phyloP scores from a whole-genome alignment of 2,888 invertebrate species.

The Apomyelois bistriatella region DNA sequence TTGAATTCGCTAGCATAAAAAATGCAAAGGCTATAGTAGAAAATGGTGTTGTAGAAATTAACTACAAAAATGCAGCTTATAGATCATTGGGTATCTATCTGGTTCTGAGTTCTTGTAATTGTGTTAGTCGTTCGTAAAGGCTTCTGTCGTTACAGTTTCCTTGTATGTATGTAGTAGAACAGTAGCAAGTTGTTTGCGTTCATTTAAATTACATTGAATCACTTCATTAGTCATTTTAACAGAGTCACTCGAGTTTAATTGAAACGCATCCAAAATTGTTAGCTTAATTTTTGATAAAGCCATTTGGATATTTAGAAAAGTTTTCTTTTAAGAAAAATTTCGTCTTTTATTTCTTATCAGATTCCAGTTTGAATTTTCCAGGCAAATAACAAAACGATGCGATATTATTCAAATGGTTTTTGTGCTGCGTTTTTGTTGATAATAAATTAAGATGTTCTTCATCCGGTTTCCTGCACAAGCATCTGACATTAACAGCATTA shows the following conservation, averaged over 20 bases:
- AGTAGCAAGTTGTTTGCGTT: conserved; percentile 51
- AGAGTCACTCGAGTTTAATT: conserved; percentile 62
- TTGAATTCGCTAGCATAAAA: conserved; percentile 56
- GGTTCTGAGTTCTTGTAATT: conserved; percentile 11
- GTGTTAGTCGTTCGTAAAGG: conserved; percentile 20
- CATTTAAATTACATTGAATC: conserved; percentile 66
- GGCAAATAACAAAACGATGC: conserved; percentile 14
- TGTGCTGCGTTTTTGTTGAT: not conserved
- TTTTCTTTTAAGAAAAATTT: not conserved
- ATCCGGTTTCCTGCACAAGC: conserved; percentile 29
- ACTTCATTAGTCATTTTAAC: conserved; percentile 68
- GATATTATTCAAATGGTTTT: conserved; percentile 23
- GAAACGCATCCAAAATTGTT: conserved; percentile 63
- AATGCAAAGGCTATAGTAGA: conserved; percentile 43
- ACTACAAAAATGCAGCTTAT: conserved; percentile 17
- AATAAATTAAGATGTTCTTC: conserved; percentile 21
- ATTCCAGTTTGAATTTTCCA: conserved; percentile 22
- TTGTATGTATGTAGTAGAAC: conserved; percentile 34
- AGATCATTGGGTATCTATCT: conserved; percentile 2
- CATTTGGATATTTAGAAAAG: not conserved
- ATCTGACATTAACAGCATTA: conserved; percentile 42
- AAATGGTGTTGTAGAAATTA: conserved; percentile 50
- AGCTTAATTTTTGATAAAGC: conserved; percentile 28
- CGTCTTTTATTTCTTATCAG: conserved; percentile 15
- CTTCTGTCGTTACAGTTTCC: conserved; percentile 25